phyloP scores from a whole-genome alignment of 2,888 invertebrate genomes.

The Zygogramma bicolorata region DNA sequence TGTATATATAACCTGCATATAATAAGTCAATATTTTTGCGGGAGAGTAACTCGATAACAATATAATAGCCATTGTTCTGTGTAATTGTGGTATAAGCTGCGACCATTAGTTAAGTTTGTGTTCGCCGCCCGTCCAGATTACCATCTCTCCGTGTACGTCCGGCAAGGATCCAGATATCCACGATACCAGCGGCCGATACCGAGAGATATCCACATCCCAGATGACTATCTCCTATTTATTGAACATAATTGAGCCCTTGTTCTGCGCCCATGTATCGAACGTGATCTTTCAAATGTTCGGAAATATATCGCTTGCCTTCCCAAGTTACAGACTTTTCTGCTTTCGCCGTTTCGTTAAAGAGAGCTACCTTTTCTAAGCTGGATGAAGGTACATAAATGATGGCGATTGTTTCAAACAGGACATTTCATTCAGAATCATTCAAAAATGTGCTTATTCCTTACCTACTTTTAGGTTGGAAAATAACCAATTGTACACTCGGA shows the following conservation, averaged over 20 bases:
- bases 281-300: slow-evolving; percentile 39
- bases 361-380: too few relatives aligned
- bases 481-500: too few relatives aligned
- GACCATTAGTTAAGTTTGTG: slow-evolving; percentile 62
- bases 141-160: slow-evolving; percentile 51
- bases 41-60: slow-evolving; percentile 64
- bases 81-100: slow-evolving; percentile 65
- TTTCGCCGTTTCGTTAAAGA: too few relatives aligned
- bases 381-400: too few relatives aligned
- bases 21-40: slow-evolving; percentile 67
- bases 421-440: too few relatives aligned
- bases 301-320: slow-evolving; percentile 3
- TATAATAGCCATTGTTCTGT: slow-evolving; percentile 67
- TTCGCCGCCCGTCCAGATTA: slow-evolving; percentile 53
- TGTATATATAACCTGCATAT: slow-evolving; percentile 36
- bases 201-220: slow-evolving; percentile 57
- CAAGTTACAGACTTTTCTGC: background rate
- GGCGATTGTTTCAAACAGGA: too few relatives aligned
- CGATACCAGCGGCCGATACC: slow-evolving; percentile 57
- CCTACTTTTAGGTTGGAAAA: too few relatives aligned
- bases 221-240: slow-evolving; percentile 63
- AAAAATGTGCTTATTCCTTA: too few relatives aligned
- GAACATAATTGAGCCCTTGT: slow-evolving; percentile 64
- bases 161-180: slow-evolving; percentile 56
- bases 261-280: slow-evolving; percentile 44